Evolutionary conservation across 2,113 vertebrate genomes (phyloP).

Genomic region (Oostethus manadensis): DNA sequence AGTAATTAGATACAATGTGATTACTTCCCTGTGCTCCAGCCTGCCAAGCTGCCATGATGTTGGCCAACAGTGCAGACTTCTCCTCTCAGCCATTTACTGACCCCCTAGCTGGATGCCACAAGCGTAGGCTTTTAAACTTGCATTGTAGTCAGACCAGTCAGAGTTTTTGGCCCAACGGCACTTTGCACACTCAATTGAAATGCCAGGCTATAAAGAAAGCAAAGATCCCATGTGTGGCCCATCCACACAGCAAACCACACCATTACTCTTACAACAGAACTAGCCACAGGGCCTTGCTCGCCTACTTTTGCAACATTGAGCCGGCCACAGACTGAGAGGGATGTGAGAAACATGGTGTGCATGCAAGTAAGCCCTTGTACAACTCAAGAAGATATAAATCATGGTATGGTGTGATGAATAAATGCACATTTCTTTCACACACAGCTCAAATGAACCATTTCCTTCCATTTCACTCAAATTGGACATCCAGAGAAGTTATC

Average conservation of each 20-base stretch:
- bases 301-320: constrained; percentile 30
- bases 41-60: constrained; percentile 43
- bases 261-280: constrained; percentile 64
- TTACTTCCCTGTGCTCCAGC: constrained; percentile 59
- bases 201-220: constrained; percentile 61
- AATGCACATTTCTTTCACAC: constrained; percentile 12
- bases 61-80: constrained; percentile 36
- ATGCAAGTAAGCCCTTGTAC: constrained; percentile 23
- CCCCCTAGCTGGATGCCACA: constrained; percentile 42
- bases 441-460: constrained; percentile 9
- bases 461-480: background rate
- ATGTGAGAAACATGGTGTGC: constrained; percentile 46
- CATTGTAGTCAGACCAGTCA: constrained; percentile 38
- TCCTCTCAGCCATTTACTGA: constrained; percentile 40
- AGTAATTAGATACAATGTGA: constrained; percentile 63
- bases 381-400: constrained; percentile 31
- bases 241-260: constrained; percentile 63
- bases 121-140: constrained; percentile 45
- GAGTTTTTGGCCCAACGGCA: constrained; percentile 59
- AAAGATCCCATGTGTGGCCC: constrained; percentile 71
- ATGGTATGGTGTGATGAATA: constrained; percentile 4
- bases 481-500: background rate
- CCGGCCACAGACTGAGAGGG: constrained; percentile 38
- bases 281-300: constrained; percentile 49
- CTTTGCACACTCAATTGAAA: constrained; percentile 63